phyloP scores from a whole-genome alignment of 2,888 invertebrate species.

The Hybos culiciformis region DNA sequence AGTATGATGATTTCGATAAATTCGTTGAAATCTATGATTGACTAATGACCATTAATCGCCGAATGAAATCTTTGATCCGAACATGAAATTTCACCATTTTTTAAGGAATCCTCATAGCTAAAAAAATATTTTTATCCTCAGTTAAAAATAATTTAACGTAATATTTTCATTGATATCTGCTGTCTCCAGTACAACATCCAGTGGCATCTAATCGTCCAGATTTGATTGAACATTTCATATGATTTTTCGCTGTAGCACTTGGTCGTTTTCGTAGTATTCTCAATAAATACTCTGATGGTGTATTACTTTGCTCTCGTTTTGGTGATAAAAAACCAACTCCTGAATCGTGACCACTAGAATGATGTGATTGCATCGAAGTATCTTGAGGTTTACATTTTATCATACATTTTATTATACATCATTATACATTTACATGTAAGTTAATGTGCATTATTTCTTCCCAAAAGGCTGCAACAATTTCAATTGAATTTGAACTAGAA shows the following conservation, averaged over 20 bases:
- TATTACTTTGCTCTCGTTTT: slow-evolving; percentile 7
- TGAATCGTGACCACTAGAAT: slow-evolving; percentile 72
- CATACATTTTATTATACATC: too few species aligned
- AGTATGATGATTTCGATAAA: slow-evolving; percentile 8
- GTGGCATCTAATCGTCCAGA: slow-evolving; percentile 5
- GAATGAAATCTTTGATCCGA: slow-evolving; percentile 18
- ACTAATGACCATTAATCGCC: neutral
- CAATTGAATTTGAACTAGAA: too few species aligned
- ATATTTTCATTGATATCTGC: slow-evolving; percentile 9
- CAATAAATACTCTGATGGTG: slow-evolving; percentile 12
- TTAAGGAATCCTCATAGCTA: slow-evolving; percentile 70
- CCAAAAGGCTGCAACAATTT: too few species aligned
- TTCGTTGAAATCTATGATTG: slow-evolving; percentile 13
- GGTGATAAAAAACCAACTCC: slow-evolving; percentile 1
- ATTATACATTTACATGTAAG: neutral
- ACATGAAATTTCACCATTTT: slow-evolving; percentile 32
- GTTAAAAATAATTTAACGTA: neutral
- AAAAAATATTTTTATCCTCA: slow-evolving; percentile 36
- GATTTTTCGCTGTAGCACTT: neutral
- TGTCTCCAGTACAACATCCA: slow-evolving; percentile 12
- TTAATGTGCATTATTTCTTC: too few species aligned
- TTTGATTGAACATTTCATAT: slow-evolving; percentile 11
- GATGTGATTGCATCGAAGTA: slow-evolving; percentile 63
- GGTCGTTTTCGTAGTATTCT: slow-evolving; percentile 11
- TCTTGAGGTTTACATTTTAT: slow-evolving; percentile 41